Base-by-base conservation (phyloP, 2,888 invertebrate species). In the Oscheius sp. region DNA sequence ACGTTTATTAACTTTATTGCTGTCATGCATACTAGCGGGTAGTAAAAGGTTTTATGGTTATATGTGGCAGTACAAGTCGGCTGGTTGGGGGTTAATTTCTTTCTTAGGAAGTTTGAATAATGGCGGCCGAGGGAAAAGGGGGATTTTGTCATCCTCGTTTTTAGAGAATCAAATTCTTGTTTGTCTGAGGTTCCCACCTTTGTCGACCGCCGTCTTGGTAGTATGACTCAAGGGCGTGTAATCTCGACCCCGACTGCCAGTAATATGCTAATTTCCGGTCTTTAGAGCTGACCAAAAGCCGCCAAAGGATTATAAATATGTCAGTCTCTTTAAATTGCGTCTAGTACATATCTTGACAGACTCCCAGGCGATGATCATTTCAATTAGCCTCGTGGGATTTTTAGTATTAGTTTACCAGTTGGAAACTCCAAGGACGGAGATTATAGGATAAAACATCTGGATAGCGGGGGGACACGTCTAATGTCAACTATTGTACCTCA, bases 211-310 rank as follows among this genome's bases (percentile, higher is more conserved):
- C 12, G 44, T 26, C 41, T 30, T 17, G 59, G 44, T 59, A 44
- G 59, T 26, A 59, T 59, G 59, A 59, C 41, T 59, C 59, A 59
- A 59, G 59, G 44, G 41, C 59, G 20, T 5, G n/a, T 44, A 41
- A 44, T 59, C 59, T 44, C 41, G 33, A 36, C 3, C 49, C 5
- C 24, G 14, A 45, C 22, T 30, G 62, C 49, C 49, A 59, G 62
- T 49, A 62, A 45, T 62, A 62, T 62, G 62, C 62, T 62, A 62
- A 62, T 62, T 62, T 62, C 62, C 62, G 62, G 62, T 49, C 49
- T 62, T 47, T 45, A n/a, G 32, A 20, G 20, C n/a, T 20, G n/a
- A 22, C 17, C 33, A 32, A 49, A 32, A 32, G 47, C 62, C 62
- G 59, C 59, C 59, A 44, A 59, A 44, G 59, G 49, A 62, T 30